Conservation (phyloP, 2,113 vertebrate genomes). For the Nibea coibor region DNA sequence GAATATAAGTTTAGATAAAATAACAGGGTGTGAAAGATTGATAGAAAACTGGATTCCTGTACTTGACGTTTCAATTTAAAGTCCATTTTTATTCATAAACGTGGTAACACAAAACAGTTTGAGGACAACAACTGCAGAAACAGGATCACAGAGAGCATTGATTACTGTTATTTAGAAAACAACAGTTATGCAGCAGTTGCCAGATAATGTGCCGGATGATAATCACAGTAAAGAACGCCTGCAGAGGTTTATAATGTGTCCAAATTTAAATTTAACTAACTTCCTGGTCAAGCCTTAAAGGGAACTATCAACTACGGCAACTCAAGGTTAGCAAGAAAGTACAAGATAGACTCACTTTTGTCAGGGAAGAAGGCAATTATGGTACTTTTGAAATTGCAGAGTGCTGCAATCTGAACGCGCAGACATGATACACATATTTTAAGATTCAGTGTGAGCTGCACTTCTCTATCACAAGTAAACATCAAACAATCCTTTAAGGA, state of each 20-base stretch:
- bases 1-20: neutral
- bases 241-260: neutral
- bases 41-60: neutral
- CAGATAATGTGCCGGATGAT: neutral
- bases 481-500: no score
- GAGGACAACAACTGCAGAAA: neutral
- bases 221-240: neutral
- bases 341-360: no score
- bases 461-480: no score
- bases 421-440: no score
- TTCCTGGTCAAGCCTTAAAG: neutral
- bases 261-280: neutral
- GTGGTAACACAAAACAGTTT: neutral
- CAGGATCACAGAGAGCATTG: neutral
- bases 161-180: conserved; percentile 25
- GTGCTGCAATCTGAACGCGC: no score
- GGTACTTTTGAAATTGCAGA: no score
- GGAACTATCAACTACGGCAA: no score
- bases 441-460: no score
- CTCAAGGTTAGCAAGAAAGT: no score
- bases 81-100: neutral
- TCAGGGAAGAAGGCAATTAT: no score
- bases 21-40: neutral
- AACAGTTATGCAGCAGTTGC: neutral
- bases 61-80: neutral